Conservation (phyloP, 37 sponge, comb jelly and placozoan genomes). For the Cladorhizidae sp. region DNA sequence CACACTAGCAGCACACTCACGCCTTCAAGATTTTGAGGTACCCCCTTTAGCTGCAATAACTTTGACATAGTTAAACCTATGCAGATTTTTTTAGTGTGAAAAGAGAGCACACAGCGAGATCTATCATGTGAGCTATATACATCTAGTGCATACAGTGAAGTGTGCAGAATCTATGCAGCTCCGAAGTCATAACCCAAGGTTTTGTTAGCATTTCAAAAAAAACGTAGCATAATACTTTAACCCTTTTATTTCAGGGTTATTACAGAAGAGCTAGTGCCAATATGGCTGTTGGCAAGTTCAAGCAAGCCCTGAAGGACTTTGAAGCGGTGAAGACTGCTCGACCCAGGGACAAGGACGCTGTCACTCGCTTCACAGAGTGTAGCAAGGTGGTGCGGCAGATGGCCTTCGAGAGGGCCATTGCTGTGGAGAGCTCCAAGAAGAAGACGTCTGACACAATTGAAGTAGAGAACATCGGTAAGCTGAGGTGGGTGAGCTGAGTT, state of each 20-base stretch:
- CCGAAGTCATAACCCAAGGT: too few relatives aligned
- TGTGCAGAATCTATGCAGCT: too few relatives aligned
- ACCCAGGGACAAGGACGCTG: constrained; percentile 79
- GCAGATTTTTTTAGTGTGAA: too few relatives aligned
- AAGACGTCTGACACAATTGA: constrained; percentile 63
- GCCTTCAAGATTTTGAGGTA: too few relatives aligned
- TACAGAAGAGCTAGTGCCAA: constrained; percentile 92
- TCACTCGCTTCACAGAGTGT: constrained; percentile 80
- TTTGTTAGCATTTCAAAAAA: too few relatives aligned
- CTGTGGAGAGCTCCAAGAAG: constrained; percentile 77
- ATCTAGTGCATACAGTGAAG: too few relatives aligned
- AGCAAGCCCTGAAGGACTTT: constrained; percentile 88
- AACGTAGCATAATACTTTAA: too few relatives aligned
- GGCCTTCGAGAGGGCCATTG: constrained; percentile 93
- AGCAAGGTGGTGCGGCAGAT: constrained; percentile 87
- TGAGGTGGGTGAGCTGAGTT: background rate
- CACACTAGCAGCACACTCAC: too few relatives aligned
- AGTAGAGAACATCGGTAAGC: constrained; percentile 62
- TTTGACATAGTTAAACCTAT: too few relatives aligned
- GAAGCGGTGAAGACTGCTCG: constrained; percentile 78
- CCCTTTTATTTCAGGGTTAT: constrained; percentile 73
- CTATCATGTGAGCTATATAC: too few relatives aligned
- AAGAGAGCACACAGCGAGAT: too few relatives aligned
- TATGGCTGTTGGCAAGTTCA: constrained; percentile 98
- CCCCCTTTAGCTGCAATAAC: too few relatives aligned